Conservation (phyloP, 2,888 invertebrate genomes). For the Drosophila planitibia region DNA sequence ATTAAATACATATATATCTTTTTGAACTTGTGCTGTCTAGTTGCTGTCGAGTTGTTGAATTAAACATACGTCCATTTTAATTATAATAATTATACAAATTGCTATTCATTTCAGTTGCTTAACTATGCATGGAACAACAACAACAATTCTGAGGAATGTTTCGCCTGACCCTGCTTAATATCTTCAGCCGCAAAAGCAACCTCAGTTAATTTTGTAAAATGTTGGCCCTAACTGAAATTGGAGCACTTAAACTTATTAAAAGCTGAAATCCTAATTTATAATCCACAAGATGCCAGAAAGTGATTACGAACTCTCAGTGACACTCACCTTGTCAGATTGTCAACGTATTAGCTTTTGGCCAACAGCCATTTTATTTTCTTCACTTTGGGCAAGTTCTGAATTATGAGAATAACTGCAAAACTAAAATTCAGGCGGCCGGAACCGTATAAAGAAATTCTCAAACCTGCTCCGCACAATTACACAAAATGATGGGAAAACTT, state of each 20-base stretch:
- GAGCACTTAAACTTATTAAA: constrained; percentile 62
- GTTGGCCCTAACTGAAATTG: constrained; percentile 25
- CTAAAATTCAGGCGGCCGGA: constrained; percentile 39
- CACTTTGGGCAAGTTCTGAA: constrained; percentile 13
- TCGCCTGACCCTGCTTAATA: constrained; percentile 9
- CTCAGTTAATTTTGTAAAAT: constrained; percentile 51
- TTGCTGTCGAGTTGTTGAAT: not conserved
- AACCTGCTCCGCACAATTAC: constrained; percentile 70
- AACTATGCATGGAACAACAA: constrained; percentile 3
- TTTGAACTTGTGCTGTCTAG: not conserved
- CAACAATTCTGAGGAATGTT: not conserved
- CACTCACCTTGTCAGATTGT: constrained; percentile 58
- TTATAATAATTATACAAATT: not conserved
- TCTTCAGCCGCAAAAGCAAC: constrained; percentile 11
- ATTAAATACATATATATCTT: not conserved
- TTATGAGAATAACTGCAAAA: constrained; percentile 12
- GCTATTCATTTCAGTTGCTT: not conserved
- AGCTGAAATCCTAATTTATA: constrained; percentile 59
- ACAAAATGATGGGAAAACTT: constrained; percentile 70
- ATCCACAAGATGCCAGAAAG: constrained; percentile 36
- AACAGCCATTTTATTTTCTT: constrained; percentile 36
- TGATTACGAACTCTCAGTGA: constrained; percentile 25
- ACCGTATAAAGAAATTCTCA: constrained; percentile 59
- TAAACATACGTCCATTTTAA: not conserved
- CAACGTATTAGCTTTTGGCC: constrained; percentile 55